Percentiles rank a stretch among this genome's conserved stretches.
Evolutionary conservation across 2,888 invertebrate species (phyloP).

Genomic region (Platypus cylindrus): DNA sequence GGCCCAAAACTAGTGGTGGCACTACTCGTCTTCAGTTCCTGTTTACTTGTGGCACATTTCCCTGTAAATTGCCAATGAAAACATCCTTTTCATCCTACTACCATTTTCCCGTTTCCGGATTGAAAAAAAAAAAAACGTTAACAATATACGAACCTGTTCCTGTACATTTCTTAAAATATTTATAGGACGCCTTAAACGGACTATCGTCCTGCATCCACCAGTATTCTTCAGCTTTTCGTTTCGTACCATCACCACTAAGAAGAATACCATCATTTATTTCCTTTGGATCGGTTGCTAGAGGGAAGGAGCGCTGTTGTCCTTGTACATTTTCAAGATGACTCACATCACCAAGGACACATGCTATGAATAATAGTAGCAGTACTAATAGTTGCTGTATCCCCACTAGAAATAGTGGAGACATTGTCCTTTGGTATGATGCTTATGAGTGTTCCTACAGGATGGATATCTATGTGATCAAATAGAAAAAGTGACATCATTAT

Average conservation of each 20-base stretch:
- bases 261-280: too few species aligned
- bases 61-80: constrained; percentile 7
- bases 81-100: background rate
- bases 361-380: constrained; percentile 20
- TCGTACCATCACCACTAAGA: too few species aligned
- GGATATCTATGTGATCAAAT: too few species aligned
- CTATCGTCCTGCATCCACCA: constrained; percentile 51
- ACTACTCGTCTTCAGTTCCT: background rate
- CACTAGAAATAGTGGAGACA: constrained; percentile 30
- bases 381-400: too few species aligned
- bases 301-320: constrained; percentile 18
- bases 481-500: too few species aligned
- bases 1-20: constrained; percentile 9
- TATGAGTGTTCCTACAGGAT: too few species aligned
- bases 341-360: constrained; percentile 23
- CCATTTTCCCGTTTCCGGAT: background rate
- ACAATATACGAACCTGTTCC: constrained; percentile 20
- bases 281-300: constrained; percentile 17
- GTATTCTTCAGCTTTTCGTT: constrained; percentile 38
- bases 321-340: constrained; percentile 24
- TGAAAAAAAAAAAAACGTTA: background rate
- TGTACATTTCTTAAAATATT: constrained; percentile 31
- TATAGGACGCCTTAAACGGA: constrained; percentile 41
- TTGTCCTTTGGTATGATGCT: too few species aligned
- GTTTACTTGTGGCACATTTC: constrained; percentile 10